These are phyloP conservation scores for Chromoteleia sp. DNA, from an alignment of 2,888 invertebrate genomes.

Conservation along the genomic window DNA sequence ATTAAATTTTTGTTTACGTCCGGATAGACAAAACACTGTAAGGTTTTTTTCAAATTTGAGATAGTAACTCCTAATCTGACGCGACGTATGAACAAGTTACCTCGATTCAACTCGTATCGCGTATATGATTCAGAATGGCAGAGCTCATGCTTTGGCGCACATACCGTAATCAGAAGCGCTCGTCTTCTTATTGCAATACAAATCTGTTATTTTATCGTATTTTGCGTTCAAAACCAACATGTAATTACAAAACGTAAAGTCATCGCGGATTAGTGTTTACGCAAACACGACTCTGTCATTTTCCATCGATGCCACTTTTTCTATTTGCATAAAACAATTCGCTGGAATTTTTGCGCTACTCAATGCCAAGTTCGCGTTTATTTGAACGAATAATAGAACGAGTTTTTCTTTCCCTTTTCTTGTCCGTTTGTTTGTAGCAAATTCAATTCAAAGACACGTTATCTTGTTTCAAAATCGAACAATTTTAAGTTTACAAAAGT, in stretches of 20 bases:
- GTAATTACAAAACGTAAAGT: conserved; percentile 36
- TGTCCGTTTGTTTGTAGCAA: background rate
- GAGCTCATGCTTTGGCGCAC: conserved; percentile 22
- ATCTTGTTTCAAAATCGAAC: background rate
- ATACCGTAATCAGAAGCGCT: conserved; percentile 31
- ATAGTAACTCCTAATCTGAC: conserved; percentile 44
- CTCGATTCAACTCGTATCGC: conserved; percentile 17
- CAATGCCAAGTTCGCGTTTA: background rate
- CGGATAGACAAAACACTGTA: conserved; percentile 3
- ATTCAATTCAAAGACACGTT: background rate
- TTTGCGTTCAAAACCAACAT: conserved; percentile 18
- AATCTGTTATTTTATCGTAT: conserved; percentile 32
- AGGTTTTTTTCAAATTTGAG: conserved; percentile 8
- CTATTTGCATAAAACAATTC: background rate
- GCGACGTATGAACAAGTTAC: conserved; percentile 32
- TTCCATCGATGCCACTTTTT: background rate
- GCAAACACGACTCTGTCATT: conserved; percentile 9
- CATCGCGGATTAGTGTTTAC: conserved; percentile 7
- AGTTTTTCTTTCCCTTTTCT: background rate
- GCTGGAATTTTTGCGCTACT: too few relatives aligned
- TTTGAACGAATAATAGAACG: background rate
- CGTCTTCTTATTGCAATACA: conserved; percentile 22
- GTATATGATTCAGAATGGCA: conserved; percentile 21
- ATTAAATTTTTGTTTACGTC: background rate
- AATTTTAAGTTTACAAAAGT: conserved; percentile 13